These are phyloP conservation scores for Cyanoliseus patagonus DNA, from an alignment of 2,113 vertebrate genomes.

Conservation along the genomic window DNA sequence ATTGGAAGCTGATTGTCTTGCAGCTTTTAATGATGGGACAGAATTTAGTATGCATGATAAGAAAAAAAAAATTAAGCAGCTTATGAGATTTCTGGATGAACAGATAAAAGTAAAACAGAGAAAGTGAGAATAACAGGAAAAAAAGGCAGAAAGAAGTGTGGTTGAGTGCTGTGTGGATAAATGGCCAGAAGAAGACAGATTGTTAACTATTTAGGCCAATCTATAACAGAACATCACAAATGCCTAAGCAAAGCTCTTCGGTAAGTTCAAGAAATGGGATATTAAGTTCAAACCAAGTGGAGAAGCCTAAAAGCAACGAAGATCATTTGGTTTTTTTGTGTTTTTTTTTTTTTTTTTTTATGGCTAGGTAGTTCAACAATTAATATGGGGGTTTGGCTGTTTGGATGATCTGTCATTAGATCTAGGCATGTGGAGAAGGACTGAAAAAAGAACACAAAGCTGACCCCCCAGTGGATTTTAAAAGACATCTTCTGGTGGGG, in stretches of 20 bases:
- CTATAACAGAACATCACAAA: neutral
- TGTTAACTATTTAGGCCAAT: neutral
- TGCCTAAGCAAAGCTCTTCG: neutral
- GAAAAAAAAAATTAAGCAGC: neutral
- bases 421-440: neutral
- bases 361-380: neutral
- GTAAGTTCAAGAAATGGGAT: neutral
- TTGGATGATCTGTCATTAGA: neutral
- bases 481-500: neutral
- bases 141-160: neutral
- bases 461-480: neutral
- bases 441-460: neutral
- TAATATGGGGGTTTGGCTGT: neutral
- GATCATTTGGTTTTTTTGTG: rapidly evolving
- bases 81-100: neutral
- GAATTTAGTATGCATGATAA: neutral
- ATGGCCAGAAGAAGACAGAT: neutral
- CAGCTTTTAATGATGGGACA: neutral
- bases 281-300: neutral
- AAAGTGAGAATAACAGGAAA: neutral
- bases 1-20: neutral
- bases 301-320: neutral
- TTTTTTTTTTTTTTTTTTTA: too few species aligned
- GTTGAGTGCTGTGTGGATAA: neutral
- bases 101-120: neutral